Percentiles rank a stretch among this genome's conserved stretches.
Evolutionary conservation across 1,140 invertebrate genomes (phyloP).

Genomic region (Drosophila bocki): DNA sequence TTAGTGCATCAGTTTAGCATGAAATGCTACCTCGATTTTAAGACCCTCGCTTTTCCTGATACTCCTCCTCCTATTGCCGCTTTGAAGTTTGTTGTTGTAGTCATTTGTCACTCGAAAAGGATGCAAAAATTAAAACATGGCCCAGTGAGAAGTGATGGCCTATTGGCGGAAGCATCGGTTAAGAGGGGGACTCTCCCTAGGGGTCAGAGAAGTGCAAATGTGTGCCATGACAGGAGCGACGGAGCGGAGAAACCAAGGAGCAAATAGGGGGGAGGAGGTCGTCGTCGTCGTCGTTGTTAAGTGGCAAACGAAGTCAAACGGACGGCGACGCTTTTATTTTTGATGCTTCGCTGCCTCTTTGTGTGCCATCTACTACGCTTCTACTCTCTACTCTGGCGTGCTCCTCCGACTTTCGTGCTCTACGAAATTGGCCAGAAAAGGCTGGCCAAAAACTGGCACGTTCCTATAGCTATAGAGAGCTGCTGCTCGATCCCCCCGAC

Average conservation of each 20-base stretch:
- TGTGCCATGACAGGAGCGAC: conserved; percentile 62
- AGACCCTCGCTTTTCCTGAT: conserved; percentile 5
- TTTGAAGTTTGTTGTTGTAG: conserved; percentile 73
- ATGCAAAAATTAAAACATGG: conserved; percentile 56
- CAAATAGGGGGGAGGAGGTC: background rate
- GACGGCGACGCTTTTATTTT: conserved; percentile 64
- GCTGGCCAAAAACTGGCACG: conserved; percentile 61
- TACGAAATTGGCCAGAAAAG: conserved; percentile 57
- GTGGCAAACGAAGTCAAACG: conserved; percentile 75
- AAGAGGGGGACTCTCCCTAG: background rate
- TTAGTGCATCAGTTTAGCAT: conserved; percentile 7
- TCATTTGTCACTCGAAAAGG: conserved; percentile 71
- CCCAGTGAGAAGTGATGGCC: conserved; percentile 39
- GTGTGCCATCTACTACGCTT: conserved; percentile 27
- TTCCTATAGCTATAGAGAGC: conserved; percentile 45
- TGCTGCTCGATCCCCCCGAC: conserved; percentile 21
- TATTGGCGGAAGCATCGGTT: conserved; percentile 8
- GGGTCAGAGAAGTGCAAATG: conserved; percentile 64
- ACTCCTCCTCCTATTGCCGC: background rate
- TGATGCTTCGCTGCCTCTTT: conserved; percentile 72
- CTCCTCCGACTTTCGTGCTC: conserved; percentile 22
- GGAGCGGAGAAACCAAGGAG: conserved; percentile 1
- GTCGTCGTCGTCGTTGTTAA: conserved; percentile 32
- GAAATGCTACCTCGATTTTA: conserved; percentile 8
- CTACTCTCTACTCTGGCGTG: conserved; percentile 2